Evolutionary conservation across 2,113 vertebrate species (phyloP).

Genomic region (Alces alces): DNA sequence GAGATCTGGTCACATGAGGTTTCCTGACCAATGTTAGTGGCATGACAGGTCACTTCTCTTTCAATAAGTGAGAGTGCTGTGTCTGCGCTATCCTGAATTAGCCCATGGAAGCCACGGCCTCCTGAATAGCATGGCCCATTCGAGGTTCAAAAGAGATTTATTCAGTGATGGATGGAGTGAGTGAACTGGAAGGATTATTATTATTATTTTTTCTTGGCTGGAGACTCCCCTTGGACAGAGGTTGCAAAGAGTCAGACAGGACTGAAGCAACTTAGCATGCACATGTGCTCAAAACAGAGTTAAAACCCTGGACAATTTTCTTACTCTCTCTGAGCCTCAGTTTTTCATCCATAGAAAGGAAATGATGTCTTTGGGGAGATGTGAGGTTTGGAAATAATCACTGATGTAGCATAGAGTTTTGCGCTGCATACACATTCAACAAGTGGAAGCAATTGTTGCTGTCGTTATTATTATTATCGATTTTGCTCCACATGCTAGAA

Average conservation of each 20-base stretch:
- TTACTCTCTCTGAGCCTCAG: background rate
- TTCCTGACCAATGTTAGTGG: background rate
- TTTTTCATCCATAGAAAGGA: background rate
- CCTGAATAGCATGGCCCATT: background rate
- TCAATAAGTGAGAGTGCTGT: background rate
- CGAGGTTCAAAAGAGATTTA: background rate
- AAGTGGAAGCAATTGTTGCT: background rate
- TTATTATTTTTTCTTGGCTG: background rate
- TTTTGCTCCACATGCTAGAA: background rate
- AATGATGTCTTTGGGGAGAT: background rate
- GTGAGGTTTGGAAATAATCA: background rate
- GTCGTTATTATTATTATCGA: background rate
- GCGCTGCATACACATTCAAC: background rate
- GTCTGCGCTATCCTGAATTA: accelerated
- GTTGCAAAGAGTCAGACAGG: background rate
- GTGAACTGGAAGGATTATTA: background rate
- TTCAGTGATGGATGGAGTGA: background rate
- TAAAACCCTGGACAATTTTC: background rate
- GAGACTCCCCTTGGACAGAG: background rate
- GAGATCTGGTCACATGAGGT: background rate
- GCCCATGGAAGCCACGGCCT: background rate
- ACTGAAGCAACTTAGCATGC: background rate
- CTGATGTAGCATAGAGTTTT: background rate
- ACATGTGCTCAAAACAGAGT: background rate
- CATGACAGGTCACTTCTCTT: background rate